These are phyloP conservation scores for Calephelis perditalis DNA, from an alignment of 2,888 invertebrate genomes.

Conservation along the genomic window DNA sequence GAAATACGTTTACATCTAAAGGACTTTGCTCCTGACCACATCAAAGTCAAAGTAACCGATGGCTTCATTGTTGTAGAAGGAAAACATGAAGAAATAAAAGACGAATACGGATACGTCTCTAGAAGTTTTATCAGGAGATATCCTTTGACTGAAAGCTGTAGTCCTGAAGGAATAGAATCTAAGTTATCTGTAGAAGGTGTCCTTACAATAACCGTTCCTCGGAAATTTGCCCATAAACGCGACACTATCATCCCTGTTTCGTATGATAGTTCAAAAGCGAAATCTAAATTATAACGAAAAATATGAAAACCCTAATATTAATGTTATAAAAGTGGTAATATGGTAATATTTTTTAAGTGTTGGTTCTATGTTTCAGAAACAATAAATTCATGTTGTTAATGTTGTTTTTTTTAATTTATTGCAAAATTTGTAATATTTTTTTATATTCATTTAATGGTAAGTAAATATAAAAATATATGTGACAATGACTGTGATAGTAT, in stretches of 20 bases:
- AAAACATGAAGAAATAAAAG: conserved; percentile 55
- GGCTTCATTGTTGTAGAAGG: conserved; percentile 51
- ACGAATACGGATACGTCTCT: conserved; percentile 50
- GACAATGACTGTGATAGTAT: no score
- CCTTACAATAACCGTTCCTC: conserved; percentile 44
- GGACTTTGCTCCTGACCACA: conserved; percentile 51
- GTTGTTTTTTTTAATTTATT: no score
- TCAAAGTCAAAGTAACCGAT: conserved; percentile 35
- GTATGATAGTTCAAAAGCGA: conserved; percentile 38
- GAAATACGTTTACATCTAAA: conserved; percentile 49
- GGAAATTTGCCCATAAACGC: conserved; percentile 37
- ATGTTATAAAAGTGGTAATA: not conserved
- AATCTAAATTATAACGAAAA: conserved; percentile 44
- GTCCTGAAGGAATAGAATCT: conserved; percentile 44
- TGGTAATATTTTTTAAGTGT: not conserved
- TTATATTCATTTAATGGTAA: no score
- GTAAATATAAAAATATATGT: no score
- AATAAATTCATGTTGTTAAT: no score
- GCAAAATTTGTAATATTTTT: no score
- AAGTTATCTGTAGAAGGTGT: conserved; percentile 48
- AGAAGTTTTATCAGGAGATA: conserved; percentile 51
- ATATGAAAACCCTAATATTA: not conserved
- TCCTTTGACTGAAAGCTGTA: conserved; percentile 47
- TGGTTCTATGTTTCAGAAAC: not conserved
- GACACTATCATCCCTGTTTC: conserved; percentile 53